Evolutionary conservation across 1,140 invertebrate genomes (phyloP), one percentile per base, ranked within the genome.

Genomic region (Meloidogyne floridensis): DNA sequence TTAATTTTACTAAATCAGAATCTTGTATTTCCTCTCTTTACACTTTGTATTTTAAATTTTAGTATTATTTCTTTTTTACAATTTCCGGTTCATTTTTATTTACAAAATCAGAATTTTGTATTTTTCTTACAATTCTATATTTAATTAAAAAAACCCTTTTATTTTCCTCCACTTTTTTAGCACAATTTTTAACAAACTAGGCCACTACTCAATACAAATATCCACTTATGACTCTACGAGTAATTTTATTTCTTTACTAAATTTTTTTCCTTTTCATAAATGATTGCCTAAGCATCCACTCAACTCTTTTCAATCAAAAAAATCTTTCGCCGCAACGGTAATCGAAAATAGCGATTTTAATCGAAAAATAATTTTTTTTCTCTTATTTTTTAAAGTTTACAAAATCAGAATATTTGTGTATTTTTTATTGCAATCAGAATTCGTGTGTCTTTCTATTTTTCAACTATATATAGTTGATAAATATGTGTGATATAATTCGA

Each of bases 221-320:
- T 65, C 59, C 59, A 65, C 59, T 65, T 65, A 65, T 59, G 15
- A 6, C 4, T 59, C 13, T 59, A 65, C 59, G n/a, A 65, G 59
- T n/a, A 65, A 65, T 65, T 65, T 65, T 15, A 65, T 65, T 65
- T n/a, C 59, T 65, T 65, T 65, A 65, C 47, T 47, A 47, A 47
- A 2, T 47, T 65, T 65, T n/a, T 65, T 65, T 65, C 10, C n/a
- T n/a, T 65, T 65, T 65, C 10, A 2, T 13, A 59, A 59, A 59
- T 59, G 59, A 65, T 65, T 65, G 59, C 7, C n/a, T 65, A 65
- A 65, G 59, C 59, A n/a, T 11, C 4, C 7, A 6, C 59, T n/a
- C 59, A 65, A n/a, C 2, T n/a, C 15, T 0, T 7, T 59, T 65
- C 59, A 65, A 65, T 65, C 59, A 65, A 65, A 65, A 54, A 65